Evolutionary conservation across 2,113 vertebrate species (phyloP).

Genomic region (Terrapene triunguis): DNA sequence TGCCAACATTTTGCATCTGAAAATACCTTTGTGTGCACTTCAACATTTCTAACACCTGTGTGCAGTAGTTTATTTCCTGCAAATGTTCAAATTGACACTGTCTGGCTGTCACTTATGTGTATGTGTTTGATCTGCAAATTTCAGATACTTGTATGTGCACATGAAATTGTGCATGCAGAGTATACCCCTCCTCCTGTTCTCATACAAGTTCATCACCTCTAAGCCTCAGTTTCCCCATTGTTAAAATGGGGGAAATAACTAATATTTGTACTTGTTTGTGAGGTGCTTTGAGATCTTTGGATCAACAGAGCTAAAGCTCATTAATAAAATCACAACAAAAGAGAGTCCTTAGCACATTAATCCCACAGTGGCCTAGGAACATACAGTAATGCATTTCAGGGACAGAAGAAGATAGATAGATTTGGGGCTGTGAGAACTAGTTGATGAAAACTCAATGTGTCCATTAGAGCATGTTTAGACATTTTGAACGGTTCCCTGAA

Average conservation of each 20-base stretch:
- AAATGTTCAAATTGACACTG: not conserved
- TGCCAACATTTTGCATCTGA: not conserved
- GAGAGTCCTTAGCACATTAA: not conserved
- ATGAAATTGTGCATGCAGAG: not conserved
- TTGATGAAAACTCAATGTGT: not conserved
- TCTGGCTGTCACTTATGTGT: not conserved
- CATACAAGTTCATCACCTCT: not conserved
- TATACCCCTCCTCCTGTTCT: not conserved
- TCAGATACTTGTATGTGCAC: not conserved
- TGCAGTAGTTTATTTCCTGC: not conserved
- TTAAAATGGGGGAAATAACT: not conserved
- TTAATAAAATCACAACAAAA: not conserved
- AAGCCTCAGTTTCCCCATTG: not conserved
- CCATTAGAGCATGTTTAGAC: not conserved
- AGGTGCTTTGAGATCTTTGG: not conserved
- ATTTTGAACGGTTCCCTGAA: not conserved
- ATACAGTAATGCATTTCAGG: fast-evolving
- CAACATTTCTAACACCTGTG: not conserved
- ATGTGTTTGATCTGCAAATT: not conserved
- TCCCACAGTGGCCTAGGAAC: not conserved
- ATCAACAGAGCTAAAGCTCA: not conserved
- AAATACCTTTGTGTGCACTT: not conserved
- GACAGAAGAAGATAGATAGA: not conserved
- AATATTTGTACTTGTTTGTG: not conserved
- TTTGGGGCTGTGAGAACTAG: fast-evolving